Base-by-base conservation (phyloP, 2,888 invertebrate species). In the Zhuqinia jingwanae region DNA sequence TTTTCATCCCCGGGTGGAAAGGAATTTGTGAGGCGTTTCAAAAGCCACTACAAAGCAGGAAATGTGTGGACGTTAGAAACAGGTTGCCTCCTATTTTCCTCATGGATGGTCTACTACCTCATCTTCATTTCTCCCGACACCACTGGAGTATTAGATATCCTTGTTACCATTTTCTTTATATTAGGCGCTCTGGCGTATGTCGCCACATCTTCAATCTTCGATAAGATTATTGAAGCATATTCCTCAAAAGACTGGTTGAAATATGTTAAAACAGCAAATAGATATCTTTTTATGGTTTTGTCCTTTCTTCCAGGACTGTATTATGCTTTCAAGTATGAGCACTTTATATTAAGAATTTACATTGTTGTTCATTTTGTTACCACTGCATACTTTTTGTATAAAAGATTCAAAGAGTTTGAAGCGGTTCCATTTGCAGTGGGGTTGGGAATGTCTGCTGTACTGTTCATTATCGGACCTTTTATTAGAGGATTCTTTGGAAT, bases 271-370 rank as follows among this genome's bases (percentile, higher is more conserved):
- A 83, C 70, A 15, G 86, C 87, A n/a, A 89, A 88, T 47, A 47
- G 58, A 42, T 89, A 88, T 36, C 20, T 88, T 0, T 89, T 89
- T 63, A 88, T 88, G 89, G 83, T 75, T 0, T 27, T 89, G 13
- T 87, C 88, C 5, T 88, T 89, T 60, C 17, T 87, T 17, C 89
- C 89, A 1, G 89, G 89, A 17, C 20, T 89, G 20, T 89, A 88
- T 73, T 89, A 88, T 70, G 85, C 89, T 0, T 88, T 89, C 79
- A 83, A 87, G 30, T 88, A 88, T 47, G 87, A 88, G 20, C 70
- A 87, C 27, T 88, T 88, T 58, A 88, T 89, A 15, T 42, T 85
- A 0, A 47, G 85, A 0, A 58, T 87, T 30, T 89, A 89, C 36
- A 42, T 89, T 10, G 60, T 86, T 22, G 36, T 87, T 11, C 89